phyloP scores from a whole-genome alignment of 2,797 vertebrate genomes.

The Poeciliopsis paucimaculata region DNA sequence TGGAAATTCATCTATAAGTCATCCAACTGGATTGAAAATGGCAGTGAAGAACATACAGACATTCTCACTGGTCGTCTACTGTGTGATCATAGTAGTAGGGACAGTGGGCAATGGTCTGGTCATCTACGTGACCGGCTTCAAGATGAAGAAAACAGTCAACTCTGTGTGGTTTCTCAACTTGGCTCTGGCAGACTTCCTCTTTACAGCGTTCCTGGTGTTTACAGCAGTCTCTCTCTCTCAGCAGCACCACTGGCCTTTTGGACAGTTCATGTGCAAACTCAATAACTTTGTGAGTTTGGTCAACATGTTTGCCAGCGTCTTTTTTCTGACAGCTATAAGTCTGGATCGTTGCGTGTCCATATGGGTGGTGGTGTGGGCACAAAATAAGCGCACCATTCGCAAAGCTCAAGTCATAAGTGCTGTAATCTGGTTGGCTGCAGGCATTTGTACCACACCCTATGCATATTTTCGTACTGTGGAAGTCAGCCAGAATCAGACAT shows the following conservation, averaged over 20 bases:
- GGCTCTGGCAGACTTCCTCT: constrained; percentile 78
- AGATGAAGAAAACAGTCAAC: constrained; percentile 73
- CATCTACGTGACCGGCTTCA: constrained; percentile 76
- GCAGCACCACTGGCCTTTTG: constrained; percentile 51
- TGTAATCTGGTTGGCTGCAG: constrained; percentile 60
- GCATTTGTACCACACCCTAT: constrained; percentile 63
- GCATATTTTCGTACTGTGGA: background rate
- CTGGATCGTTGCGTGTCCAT: constrained; percentile 74
- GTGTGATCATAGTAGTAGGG: constrained; percentile 56
- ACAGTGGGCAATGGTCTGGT: constrained; percentile 35
- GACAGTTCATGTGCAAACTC: constrained; percentile 64
- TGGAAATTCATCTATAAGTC: background rate
- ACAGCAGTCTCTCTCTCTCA: constrained; percentile 12
- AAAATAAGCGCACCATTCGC: constrained; percentile 72
- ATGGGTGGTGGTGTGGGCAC: constrained; percentile 74
- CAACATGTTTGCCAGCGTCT: constrained; percentile 78
- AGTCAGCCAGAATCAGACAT: accelerated
- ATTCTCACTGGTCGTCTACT: constrained; percentile 39
- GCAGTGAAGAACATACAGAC: accelerated
- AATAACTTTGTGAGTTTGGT: constrained; percentile 27
- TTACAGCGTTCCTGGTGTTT: constrained; percentile 60
- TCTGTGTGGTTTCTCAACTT: constrained; percentile 78
- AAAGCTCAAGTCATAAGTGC: constrained; percentile 57
- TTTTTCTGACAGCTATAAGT: constrained; percentile 71
- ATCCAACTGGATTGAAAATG: accelerated